A percentile compares a stretch with the other conserved stretches of the same genome.
Evolutionary conservation across 2,888 invertebrate genomes (phyloP).

Genomic region (Galerucella pusilla): DNA sequence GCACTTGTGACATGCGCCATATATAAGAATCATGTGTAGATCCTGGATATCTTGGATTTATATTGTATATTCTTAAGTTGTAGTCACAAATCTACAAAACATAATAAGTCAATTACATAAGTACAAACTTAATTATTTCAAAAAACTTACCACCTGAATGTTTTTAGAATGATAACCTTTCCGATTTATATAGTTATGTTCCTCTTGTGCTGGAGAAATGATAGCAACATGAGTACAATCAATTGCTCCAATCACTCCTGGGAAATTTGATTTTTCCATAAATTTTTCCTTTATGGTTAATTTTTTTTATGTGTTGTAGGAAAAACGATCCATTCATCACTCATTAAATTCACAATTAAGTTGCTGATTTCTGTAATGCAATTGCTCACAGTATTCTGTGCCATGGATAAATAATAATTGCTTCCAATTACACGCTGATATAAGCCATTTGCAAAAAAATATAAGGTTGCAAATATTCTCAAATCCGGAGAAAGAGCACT

Average conservation of each 20-base stretch:
- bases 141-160: too few relatives aligned
- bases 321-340: conserved; percentile 29
- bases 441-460: too few relatives aligned
- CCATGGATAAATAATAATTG: not conserved
- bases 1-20: too few relatives aligned
- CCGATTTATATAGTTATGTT: not conserved
- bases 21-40: too few relatives aligned
- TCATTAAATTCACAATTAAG: conserved; percentile 18
- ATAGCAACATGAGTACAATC: not conserved
- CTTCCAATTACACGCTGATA: too few relatives aligned
- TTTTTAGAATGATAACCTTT: conserved; percentile 5
- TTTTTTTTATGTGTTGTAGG: conserved; percentile 25
- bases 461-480: too few relatives aligned
- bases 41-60: too few relatives aligned
- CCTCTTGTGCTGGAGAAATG: not conserved
- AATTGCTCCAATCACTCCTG: not conserved
- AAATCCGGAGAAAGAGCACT: not conserved
- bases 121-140: too few relatives aligned
- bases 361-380: conserved; percentile 23
- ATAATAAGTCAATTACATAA: too few relatives aligned
- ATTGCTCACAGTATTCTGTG: conserved; percentile 26
- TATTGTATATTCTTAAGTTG: too few relatives aligned
- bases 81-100: too few relatives aligned
- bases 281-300: conserved; percentile 13
- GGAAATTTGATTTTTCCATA: conserved; percentile 10